These are phyloP conservation scores for Phymatocera aterrima DNA, from an alignment of 2,888 invertebrate genomes.

Conservation along the genomic window DNA sequence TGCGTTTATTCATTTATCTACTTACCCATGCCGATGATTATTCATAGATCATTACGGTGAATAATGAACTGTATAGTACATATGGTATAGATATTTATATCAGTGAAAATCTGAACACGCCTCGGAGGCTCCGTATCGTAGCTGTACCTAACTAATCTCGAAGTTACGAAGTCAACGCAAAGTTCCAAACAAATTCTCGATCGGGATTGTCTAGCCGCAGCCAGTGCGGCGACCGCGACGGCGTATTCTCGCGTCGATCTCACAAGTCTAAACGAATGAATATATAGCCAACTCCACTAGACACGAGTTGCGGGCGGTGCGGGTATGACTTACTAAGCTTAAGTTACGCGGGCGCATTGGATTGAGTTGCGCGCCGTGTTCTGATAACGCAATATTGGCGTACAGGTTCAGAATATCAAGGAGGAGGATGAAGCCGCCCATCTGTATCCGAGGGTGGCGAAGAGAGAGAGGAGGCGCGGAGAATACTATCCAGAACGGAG, in stretches of 20 bases:
- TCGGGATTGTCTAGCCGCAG: background rate
- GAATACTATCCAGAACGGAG: slow-evolving; percentile 26
- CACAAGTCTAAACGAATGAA: background rate
- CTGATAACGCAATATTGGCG: slow-evolving; percentile 74
- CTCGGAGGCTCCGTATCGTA: background rate
- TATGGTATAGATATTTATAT: too few relatives aligned
- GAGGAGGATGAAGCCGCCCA: slow-evolving; percentile 50
- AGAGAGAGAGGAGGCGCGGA: background rate
- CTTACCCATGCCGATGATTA: background rate
- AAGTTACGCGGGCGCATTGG: slow-evolving; percentile 51
- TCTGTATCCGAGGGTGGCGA: slow-evolving; percentile 37
- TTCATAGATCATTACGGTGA: too few relatives aligned
- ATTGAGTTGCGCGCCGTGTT: slow-evolving; percentile 70
- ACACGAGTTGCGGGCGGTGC: background rate
- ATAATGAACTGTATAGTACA: too few relatives aligned
- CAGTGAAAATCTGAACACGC: background rate
- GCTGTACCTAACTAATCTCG: too few relatives aligned
- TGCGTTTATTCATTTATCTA: background rate
- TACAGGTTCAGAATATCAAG: slow-evolving; percentile 70
- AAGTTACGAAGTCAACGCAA: background rate
- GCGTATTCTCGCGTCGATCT: slow-evolving; percentile 1
- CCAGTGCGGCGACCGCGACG: background rate
- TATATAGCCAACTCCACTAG: background rate
- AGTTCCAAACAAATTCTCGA: slow-evolving; percentile 10
- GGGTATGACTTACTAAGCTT: slow-evolving; percentile 38